Evolutionary conservation across 2,113 vertebrate species (phyloP).

Genomic region (Pristiophorus japonicus): DNA sequence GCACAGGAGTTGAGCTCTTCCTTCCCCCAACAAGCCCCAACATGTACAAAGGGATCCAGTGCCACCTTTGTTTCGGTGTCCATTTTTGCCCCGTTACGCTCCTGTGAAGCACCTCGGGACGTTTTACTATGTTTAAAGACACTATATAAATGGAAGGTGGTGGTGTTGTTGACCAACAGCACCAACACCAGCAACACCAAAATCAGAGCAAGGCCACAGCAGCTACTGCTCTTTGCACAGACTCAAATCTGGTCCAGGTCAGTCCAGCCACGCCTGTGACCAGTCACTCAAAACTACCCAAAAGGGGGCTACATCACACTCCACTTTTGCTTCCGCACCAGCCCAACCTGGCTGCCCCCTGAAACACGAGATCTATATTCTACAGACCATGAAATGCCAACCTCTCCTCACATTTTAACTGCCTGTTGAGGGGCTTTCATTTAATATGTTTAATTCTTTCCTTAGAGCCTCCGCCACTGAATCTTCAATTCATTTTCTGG

Average conservation of each 20-base stretch:
- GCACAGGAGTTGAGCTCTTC: neutral
- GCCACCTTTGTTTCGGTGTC: neutral
- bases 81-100: neutral
- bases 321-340: neutral
- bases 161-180: neutral
- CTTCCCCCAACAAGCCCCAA: neutral
- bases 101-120: neutral
- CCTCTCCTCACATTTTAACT: neutral
- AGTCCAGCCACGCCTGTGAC: neutral
- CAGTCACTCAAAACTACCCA: neutral
- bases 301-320: neutral
- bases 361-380: neutral
- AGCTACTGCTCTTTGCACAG: neutral
- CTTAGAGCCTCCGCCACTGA: neutral
- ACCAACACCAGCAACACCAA: neutral
- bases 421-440: neutral
- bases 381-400: neutral
- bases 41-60: neutral
- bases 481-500: neutral
- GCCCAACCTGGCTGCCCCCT: neutral
- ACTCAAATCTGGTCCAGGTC: neutral
- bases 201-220: neutral
- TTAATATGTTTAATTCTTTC: neutral
- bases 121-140: neutral
- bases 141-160: neutral